Percentiles rank a stretch among this genome's conserved stretches.
Conservation (phyloP, 2,888 invertebrate genomes). For the Listrodromus nycthemerus region DNA sequence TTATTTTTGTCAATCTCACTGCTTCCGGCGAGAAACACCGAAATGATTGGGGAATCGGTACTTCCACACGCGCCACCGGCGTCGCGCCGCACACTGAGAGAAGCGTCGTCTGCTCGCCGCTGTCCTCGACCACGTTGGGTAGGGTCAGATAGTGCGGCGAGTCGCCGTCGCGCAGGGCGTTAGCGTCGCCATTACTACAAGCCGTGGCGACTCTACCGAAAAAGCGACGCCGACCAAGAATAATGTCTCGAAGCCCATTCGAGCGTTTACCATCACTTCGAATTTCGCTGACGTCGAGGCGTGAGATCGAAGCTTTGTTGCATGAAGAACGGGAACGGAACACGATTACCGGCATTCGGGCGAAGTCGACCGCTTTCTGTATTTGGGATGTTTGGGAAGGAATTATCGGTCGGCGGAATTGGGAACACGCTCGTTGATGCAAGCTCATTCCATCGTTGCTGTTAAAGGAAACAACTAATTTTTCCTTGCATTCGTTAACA, state of each 20-base stretch:
- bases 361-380: not conserved
- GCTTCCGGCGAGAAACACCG: not conserved
- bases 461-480: too few species aligned
- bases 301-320: not conserved
- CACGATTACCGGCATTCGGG: not conserved
- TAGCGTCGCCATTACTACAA: conserved; percentile 8
- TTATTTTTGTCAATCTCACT: not conserved
- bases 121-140: conserved; percentile 45
- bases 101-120: conserved; percentile 40
- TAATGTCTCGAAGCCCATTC: not conserved
- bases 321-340: not conserved
- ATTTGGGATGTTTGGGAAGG: not conserved
- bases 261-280: not conserved
- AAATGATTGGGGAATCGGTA: not conserved
- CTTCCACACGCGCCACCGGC: conserved; percentile 74
- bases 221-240: conserved; percentile 7
- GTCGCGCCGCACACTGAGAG: conserved; percentile 80
- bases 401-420: conserved; percentile 2
- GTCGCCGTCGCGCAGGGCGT: conserved; percentile 30
- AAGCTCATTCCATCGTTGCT: too few species aligned
- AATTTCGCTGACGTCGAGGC: not conserved
- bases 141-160: conserved; percentile 45
- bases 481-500: too few species aligned
- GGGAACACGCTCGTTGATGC: not conserved
- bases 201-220: not conserved